These are phyloP conservation scores for Agriopis aurantiaria DNA, from an alignment of 2,888 invertebrate genomes.

Conservation along the genomic window DNA sequence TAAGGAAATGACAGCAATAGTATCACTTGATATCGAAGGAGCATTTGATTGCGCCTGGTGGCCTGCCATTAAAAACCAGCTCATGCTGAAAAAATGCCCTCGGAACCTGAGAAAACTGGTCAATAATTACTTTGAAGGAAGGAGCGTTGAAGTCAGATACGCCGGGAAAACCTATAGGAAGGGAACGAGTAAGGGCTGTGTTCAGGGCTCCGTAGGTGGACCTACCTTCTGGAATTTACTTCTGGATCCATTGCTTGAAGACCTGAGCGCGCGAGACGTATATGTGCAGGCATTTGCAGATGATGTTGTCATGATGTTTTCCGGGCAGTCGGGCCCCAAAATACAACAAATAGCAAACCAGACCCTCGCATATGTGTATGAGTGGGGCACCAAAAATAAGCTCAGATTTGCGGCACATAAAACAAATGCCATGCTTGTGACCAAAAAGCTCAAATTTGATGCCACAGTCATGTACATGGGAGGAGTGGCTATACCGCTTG, in stretches of 20 bases:
- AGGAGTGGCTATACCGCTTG: too few relatives aligned
- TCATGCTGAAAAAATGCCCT: conserved; percentile 2
- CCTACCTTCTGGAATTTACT: too few relatives aligned
- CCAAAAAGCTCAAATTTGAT: not conserved
- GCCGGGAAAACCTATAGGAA: conserved; percentile 5
- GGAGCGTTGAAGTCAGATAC: conserved; percentile 5
- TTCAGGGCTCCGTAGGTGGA: not conserved
- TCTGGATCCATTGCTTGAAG: not conserved
- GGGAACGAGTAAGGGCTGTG: not conserved
- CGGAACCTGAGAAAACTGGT: not conserved
- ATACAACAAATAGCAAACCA: not conserved
- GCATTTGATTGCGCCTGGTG: too few relatives aligned
- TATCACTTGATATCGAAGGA: too few relatives aligned
- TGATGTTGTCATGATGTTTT: too few relatives aligned
- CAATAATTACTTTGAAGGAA: not conserved
- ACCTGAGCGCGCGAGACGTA: not conserved
- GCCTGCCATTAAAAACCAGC: not conserved
- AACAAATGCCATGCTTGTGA: not conserved
- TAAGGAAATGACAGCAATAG: not conserved
- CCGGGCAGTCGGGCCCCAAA: not conserved
- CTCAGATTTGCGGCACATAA: not conserved
- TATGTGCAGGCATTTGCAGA: not conserved
- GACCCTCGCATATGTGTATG: not conserved
- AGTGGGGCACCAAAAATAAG: not conserved
- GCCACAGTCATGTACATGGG: too few relatives aligned